Evolutionary conservation across 1,140 invertebrate genomes (phyloP).

Genomic region (Leguminivora glycinivorella): DNA sequence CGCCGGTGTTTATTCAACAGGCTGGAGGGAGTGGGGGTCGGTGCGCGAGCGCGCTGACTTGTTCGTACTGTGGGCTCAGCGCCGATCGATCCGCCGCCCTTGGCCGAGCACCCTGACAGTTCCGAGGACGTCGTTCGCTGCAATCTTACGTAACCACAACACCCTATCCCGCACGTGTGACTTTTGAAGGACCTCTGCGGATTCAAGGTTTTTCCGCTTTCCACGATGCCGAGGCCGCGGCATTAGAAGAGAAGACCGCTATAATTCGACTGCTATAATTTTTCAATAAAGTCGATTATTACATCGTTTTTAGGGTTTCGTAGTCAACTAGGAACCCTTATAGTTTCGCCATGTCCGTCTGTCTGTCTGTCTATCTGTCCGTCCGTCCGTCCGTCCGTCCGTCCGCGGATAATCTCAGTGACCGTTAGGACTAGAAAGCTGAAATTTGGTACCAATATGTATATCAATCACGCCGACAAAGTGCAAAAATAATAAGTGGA

Average conservation of each 20-base stretch:
- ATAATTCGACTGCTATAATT: not conserved
- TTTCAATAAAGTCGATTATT: not conserved
- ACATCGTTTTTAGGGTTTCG: no score
- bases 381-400: no score
- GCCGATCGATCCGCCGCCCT: conserved; percentile 70
- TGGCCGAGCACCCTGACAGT: conserved; percentile 58
- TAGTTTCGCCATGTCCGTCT: no score
- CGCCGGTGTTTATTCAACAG: conserved; percentile 50
- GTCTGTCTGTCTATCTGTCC: no score
- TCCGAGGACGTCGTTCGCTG: conserved; percentile 55
- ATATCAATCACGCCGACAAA: no score
- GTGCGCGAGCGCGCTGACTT: conserved; percentile 45
- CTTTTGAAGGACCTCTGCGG: conserved; percentile 21
- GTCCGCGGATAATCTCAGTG: no score
- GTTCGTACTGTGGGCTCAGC: conserved; percentile 34
- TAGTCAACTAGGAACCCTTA: no score
- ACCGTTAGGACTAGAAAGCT: no score
- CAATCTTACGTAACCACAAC: conserved; percentile 56
- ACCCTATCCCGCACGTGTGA: conserved; percentile 22
- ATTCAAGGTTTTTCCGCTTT: conserved; percentile 22
- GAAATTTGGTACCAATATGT: no score
- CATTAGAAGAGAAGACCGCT: not conserved
- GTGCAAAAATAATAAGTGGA: no score
- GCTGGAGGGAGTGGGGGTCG: conserved; percentile 37
- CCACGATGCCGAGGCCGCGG: not conserved